phyloP scores from a whole-genome alignment of 2,113 vertebrate species.

The Hippocampus comes region DNA sequence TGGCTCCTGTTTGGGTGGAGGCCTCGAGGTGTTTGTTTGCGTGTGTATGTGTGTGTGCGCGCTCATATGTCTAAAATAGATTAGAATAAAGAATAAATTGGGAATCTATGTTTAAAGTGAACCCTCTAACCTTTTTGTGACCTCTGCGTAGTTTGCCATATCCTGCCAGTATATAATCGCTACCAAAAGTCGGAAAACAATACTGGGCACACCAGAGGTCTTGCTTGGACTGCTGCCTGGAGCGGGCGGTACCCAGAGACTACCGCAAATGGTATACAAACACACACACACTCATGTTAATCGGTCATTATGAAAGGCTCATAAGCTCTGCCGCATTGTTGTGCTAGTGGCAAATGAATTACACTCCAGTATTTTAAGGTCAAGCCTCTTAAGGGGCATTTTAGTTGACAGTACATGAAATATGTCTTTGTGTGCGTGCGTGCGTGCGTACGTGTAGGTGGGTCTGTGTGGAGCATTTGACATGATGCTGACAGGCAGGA shows the following conservation, averaged over 20 bases:
- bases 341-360: constrained; percentile 27
- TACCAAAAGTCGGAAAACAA: constrained; percentile 80
- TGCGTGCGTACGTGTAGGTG: constrained; percentile 61
- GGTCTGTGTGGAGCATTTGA: constrained; percentile 81
- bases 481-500: constrained; percentile 87
- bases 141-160: constrained; percentile 73
- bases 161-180: constrained; percentile 83
- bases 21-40: constrained; percentile 75
- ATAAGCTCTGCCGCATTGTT: constrained; percentile 20
- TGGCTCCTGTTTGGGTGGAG: constrained; percentile 82
- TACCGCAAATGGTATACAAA: constrained; percentile 81
- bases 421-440: not conserved
- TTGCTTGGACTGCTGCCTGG: constrained; percentile 82
- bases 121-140: not conserved
- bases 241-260: constrained; percentile 83
- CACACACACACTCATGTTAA: constrained; percentile 36
- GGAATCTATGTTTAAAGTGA: not conserved
- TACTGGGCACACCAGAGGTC: constrained; percentile 80
- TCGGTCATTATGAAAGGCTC: constrained; percentile 7
- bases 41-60: not conserved
- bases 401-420: constrained; percentile 8
- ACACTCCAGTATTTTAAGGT: constrained; percentile 47
- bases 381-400: constrained; percentile 27
- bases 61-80: not conserved
- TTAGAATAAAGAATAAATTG: not conserved